Percentiles rank a stretch among this genome's conserved stretches.
Conservation (phyloP, 35 echinoderm and acorn worm species). For the Stichopus chloronotus region DNA sequence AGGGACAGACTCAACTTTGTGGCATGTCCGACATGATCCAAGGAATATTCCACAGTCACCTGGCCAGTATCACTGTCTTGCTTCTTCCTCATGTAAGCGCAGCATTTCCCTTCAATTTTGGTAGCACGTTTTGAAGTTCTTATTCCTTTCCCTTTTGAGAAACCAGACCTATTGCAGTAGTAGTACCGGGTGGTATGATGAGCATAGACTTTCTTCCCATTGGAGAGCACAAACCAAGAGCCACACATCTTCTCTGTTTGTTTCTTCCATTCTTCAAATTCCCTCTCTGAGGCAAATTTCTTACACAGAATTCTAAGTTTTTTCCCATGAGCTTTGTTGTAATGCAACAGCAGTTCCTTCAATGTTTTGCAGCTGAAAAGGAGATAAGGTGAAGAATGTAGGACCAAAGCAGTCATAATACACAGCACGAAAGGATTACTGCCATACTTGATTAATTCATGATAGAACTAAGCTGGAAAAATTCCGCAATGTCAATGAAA, state of each 20-base stretch:
- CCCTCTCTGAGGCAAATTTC: background rate
- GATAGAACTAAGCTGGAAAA: too few relatives aligned
- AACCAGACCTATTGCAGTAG: slow-evolving; percentile 24
- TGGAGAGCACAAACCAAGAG: slow-evolving; percentile 27
- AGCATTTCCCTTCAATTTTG: slow-evolving; percentile 16
- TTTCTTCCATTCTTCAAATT: slow-evolving; percentile 28
- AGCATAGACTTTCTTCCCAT: background rate
- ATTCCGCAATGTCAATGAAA: too few relatives aligned
- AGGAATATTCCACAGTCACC: slow-evolving; percentile 20
- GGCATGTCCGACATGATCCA: slow-evolving; percentile 31
- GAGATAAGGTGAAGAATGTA: background rate
- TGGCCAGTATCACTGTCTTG: background rate
- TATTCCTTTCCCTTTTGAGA: slow-evolving; percentile 13
- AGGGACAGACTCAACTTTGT: slow-evolving; percentile 15
- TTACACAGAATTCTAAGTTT: slow-evolving; percentile 6
- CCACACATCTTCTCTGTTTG: slow-evolving; percentile 20
- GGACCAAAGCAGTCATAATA: too few relatives aligned
- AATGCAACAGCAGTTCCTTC: slow-evolving; percentile 16
- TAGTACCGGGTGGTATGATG: slow-evolving; percentile 25
- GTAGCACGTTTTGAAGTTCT: background rate
- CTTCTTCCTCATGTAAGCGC: slow-evolving; percentile 31
- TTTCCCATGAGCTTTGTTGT: slow-evolving; percentile 13
- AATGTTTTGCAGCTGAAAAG: slow-evolving; percentile 25
- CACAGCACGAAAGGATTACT: too few relatives aligned
- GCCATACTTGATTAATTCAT: too few relatives aligned